Evolutionary conservation across 2,797 vertebrate genomes (phyloP).

Genomic region (Toxotes lorentzi): DNA sequence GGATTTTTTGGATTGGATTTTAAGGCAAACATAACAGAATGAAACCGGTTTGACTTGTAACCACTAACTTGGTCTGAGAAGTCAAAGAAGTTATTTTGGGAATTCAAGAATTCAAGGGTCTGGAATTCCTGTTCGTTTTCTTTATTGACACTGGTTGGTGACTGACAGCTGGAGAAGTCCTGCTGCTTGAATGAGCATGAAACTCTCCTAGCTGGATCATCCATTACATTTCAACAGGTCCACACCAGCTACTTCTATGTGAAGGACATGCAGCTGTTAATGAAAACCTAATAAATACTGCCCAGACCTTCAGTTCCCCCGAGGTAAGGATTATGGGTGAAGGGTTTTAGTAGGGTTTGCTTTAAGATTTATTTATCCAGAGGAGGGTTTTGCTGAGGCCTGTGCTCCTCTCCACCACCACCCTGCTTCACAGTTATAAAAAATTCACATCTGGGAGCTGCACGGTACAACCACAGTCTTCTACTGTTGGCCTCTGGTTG

Average conservation of each 20-base stretch:
- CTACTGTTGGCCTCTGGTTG: slow-evolving; percentile 25
- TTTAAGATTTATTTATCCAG: slow-evolving; percentile 46
- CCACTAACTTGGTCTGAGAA: not conserved
- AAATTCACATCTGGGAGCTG: slow-evolving; percentile 45
- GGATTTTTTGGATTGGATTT: slow-evolving; percentile 1
- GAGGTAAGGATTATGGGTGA: slow-evolving; percentile 5
- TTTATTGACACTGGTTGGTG: not conserved
- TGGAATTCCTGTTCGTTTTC: not conserved
- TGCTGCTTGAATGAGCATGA: not conserved
- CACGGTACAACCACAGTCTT: slow-evolving; percentile 49
- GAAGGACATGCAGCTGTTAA: not conserved
- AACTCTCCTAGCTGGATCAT: not conserved
- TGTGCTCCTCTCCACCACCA: slow-evolving; percentile 36
- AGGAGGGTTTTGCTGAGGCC: slow-evolving; percentile 24
- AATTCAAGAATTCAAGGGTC: not conserved
- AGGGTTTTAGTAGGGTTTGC: slow-evolving; percentile 19
- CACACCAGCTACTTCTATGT: not conserved
- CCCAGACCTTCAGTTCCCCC: slow-evolving; percentile 1
- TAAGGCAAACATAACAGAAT: not conserved
- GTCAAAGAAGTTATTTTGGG: not conserved
- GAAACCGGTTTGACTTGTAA: slow-evolving; percentile 10
- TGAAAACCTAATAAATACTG: not conserved
- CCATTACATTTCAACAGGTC: too few species aligned
- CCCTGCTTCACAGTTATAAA: slow-evolving; percentile 37
- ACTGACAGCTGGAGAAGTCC: not conserved